Percentiles rank a stretch among this genome's conserved stretches.
phyloP scores from a whole-genome alignment of 2,113 vertebrate genomes.

The Rhinogobius similis region DNA sequence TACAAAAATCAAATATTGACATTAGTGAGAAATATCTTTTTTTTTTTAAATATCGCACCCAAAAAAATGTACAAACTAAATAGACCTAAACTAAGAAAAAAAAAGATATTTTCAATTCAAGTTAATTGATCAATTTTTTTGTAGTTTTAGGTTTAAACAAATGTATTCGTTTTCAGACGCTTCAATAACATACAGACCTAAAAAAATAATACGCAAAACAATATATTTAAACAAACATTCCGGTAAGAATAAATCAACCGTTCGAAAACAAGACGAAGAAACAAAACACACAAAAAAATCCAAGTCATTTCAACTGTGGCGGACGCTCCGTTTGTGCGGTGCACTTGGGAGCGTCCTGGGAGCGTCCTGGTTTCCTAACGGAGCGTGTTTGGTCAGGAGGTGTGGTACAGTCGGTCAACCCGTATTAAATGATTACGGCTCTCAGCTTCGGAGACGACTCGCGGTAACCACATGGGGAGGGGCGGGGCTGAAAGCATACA shows the following conservation, averaged over 20 bases:
- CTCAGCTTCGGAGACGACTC: slow-evolving; percentile 62
- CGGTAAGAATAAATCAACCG: too few relatives aligned
- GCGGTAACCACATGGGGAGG: slow-evolving; percentile 61
- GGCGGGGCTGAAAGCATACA: slow-evolving; percentile 25
- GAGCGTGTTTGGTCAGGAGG: slow-evolving; percentile 54
- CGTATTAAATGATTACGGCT: slow-evolving; percentile 72
- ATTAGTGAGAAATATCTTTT: too few relatives aligned
- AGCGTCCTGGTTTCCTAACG: slow-evolving; percentile 29
- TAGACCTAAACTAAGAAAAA: too few relatives aligned
- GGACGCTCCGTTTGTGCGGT: background rate
- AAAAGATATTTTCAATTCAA: too few relatives aligned
- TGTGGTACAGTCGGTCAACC: slow-evolving; percentile 75
- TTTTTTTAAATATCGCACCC: too few relatives aligned
- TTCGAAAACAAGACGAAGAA: too few relatives aligned
- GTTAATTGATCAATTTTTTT: too few relatives aligned
- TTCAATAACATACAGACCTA: too few relatives aligned
- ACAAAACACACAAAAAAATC: background rate
- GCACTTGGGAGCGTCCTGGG: background rate
- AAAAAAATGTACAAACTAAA: too few relatives aligned
- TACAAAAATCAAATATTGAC: too few relatives aligned
- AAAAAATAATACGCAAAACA: background rate
- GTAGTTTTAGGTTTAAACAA: too few relatives aligned
- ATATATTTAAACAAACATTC: background rate
- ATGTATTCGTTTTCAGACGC: too few relatives aligned
- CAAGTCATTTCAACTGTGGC: background rate